Evolutionary conservation across 2,113 vertebrate genomes (phyloP).

Genomic region (Gadus macrocephalus): DNA sequence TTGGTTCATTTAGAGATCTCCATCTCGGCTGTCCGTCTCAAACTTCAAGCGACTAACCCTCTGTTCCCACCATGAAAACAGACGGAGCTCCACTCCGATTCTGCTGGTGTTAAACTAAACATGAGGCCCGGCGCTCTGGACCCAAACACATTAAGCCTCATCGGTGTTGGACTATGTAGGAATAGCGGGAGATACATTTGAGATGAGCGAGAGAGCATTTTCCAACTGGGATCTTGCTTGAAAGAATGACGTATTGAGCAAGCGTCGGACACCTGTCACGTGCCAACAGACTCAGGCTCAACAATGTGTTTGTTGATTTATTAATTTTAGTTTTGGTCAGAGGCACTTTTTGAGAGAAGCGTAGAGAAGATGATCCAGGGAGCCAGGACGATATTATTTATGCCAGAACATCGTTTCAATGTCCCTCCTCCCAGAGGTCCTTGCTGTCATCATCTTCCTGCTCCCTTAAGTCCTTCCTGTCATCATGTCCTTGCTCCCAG

Average conservation of each 20-base stretch:
- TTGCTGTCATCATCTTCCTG: no score
- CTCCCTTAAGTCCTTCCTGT: no score
- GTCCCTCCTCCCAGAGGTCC: not conserved
- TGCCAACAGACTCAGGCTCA: conserved; percentile 34
- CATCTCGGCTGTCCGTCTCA: not conserved
- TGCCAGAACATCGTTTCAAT: conserved; percentile 23
- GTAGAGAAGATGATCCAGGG: conserved; percentile 16
- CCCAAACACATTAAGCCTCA: not conserved
- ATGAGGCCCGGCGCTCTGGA: no score
- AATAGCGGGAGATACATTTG: not conserved
- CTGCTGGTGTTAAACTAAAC: not conserved
- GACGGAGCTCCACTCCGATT: not conserved
- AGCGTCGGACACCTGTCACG: conserved; percentile 6
- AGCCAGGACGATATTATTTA: conserved; percentile 22
- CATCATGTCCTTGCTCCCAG: no score
- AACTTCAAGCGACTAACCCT: not conserved
- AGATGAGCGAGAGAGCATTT: conserved; percentile 20
- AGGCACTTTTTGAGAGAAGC: not conserved
- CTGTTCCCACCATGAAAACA: not conserved
- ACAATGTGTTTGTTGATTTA: conserved; percentile 1
- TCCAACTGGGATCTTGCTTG: conserved; percentile 34
- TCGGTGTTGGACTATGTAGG: not conserved
- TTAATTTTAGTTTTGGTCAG: not conserved
- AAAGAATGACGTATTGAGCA: conserved; percentile 56
- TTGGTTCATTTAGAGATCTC: not conserved